Conservation (phyloP, 2,888 invertebrate species). For the Limnephilus marmoratus region DNA sequence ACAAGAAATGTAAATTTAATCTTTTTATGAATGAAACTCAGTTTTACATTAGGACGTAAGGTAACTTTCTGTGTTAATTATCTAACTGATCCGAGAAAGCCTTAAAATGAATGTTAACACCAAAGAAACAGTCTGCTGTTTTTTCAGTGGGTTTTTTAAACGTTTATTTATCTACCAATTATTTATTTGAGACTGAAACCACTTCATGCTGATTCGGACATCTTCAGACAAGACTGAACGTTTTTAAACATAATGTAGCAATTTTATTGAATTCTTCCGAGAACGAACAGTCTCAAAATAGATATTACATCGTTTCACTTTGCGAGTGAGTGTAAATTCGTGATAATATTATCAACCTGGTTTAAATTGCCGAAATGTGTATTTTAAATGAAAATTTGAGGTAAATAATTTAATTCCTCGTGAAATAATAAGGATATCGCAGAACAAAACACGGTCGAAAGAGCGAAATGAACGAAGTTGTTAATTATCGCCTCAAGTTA, state of each 20-base stretch:
- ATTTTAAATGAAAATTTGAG: background rate
- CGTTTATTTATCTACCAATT: too few relatives aligned
- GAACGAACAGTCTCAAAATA: background rate
- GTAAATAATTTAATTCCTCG: background rate
- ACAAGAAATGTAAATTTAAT: too few relatives aligned
- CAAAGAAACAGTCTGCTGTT: too few relatives aligned
- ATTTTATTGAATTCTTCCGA: background rate
- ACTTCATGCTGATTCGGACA: too few relatives aligned
- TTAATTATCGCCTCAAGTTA: conserved; percentile 31
- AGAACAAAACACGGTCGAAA: background rate
- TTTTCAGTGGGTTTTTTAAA: too few relatives aligned
- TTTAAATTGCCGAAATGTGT: background rate
- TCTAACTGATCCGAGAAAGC: too few relatives aligned
- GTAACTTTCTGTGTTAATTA: too few relatives aligned
- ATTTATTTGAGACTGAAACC: too few relatives aligned
- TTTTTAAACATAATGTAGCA: background rate
- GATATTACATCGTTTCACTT: background rate
- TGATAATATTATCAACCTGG: background rate
- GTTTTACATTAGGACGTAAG: too few relatives aligned
- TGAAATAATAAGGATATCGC: background rate
- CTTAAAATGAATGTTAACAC: too few relatives aligned
- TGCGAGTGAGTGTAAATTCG: background rate
- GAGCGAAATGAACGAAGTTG: conserved; percentile 26
- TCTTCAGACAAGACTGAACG: too few relatives aligned
- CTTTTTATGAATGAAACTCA: too few relatives aligned